Base-by-base conservation (phyloP, 30 jellyfish, hydroid and myxozoan species). In the Calvadosia cruxmelitensis region DNA sequence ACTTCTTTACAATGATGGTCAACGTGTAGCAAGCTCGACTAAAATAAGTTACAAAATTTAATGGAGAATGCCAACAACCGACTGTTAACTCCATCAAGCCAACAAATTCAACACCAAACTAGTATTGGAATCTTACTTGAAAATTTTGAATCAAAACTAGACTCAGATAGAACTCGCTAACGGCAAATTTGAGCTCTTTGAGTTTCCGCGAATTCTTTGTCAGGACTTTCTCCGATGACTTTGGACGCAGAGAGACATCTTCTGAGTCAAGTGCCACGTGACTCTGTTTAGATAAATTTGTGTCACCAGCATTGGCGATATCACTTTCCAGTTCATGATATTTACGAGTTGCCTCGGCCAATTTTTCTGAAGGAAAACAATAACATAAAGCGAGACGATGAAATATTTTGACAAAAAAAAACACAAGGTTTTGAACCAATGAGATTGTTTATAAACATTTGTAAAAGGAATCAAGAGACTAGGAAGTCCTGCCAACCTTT, bases 321-420 rank as follows among this genome's bases (percentile, higher is more conserved):
- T 78, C 93, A 3, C 63, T 61, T 36, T 74, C 85, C 27, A 86
- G 82, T 2, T 86, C 96, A 63, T 79, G 79, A 35, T 78, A 86
- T 50, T 71, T 78, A 42, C 96, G 68, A 49, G 92, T 75, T 68
- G 96, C 96, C 57, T 86, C 96, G 31, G 96, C 96, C 29, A 86
- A 62, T 67, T 86, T 86, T 72, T 86, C 96, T 86, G 79, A 50
- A 51, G 67, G 63, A 33, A 70, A 42, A 67, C 13, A 20, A 13
- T 28, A 12, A 12, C 15, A 5, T 42, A 42, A 42, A 42, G 10
- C 10, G 10, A 42, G 10, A 5, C 20, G 20, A 42, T 42, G 57
- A 42, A 42, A 5, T 42, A n/a, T n/a, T n/a, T n/a, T n/a, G n/a
- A n/a, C n/a, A n/a, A n/a, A n/a, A n/a, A n/a, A n/a, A n/a, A n/a